phyloP scores from a whole-genome alignment of 1,140 invertebrate species.

The Aphelenchoides avenae region DNA sequence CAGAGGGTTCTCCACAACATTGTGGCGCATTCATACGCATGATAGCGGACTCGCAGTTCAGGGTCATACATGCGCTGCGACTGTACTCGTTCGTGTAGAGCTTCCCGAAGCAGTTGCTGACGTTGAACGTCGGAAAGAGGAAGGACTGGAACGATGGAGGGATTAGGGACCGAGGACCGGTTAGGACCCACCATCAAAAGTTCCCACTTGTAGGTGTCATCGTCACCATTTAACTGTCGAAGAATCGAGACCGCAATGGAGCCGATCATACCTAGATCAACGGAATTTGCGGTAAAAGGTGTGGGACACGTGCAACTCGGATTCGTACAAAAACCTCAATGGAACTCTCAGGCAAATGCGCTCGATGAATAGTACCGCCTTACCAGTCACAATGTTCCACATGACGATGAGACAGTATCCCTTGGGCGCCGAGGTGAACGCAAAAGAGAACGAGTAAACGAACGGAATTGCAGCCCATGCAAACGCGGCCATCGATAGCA shows the following conservation, averaged over 20 bases:
- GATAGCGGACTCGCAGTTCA: conserved; percentile 23
- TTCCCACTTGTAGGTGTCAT: conserved; percentile 33
- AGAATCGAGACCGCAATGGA: conserved; percentile 51
- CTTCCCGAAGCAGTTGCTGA: conserved; percentile 34
- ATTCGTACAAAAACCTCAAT: too few relatives aligned
- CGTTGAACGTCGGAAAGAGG: conserved; percentile 46
- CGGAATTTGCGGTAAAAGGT: too few relatives aligned
- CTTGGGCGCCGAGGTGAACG: conserved; percentile 45
- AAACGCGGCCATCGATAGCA: conserved; percentile 32
- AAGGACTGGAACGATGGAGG: too few relatives aligned
- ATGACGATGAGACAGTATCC: conserved; percentile 51
- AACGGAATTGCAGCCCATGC: conserved; percentile 49
- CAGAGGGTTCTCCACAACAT: conserved; percentile 36
- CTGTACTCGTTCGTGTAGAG: conserved; percentile 46
- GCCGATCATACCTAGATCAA: conserved; percentile 55
- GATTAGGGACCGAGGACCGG: too few relatives aligned
- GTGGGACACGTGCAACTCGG: too few relatives aligned
- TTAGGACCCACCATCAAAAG: conserved; percentile 37
- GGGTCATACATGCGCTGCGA: conserved; percentile 24
- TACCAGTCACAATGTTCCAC: conserved; percentile 47
- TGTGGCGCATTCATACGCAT: conserved; percentile 9
- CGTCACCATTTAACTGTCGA: conserved; percentile 26
- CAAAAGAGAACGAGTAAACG: conserved; percentile 45
- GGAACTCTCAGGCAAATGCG: conserved; percentile 20
- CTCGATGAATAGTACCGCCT: neutral